Evolutionary conservation across 2,888 invertebrate species (phyloP).

Genomic region (Perithous albicinctus): DNA sequence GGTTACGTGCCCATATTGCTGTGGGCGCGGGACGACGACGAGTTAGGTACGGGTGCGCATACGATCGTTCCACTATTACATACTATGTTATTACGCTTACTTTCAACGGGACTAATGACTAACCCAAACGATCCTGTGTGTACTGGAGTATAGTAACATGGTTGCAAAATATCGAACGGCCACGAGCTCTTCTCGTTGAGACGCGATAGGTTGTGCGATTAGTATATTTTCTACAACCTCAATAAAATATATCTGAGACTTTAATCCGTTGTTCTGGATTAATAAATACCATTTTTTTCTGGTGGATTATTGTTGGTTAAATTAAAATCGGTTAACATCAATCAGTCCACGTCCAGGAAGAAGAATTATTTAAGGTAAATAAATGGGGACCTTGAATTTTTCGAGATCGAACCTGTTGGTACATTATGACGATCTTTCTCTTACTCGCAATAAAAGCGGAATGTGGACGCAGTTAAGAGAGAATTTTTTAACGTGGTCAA

Average conservation of each 20-base stretch:
- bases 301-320: neutral
- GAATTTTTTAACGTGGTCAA: too few species aligned
- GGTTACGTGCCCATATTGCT: neutral
- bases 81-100: constrained; percentile 45
- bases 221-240: neutral
- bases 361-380: neutral
- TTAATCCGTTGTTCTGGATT: neutral
- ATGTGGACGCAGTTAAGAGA: too few species aligned
- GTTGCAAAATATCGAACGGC: constrained; percentile 44
- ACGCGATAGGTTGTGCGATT: constrained; percentile 40
- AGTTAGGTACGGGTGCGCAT: neutral
- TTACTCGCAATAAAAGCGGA: too few species aligned
- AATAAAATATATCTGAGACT: neutral
- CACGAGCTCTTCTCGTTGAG: constrained; percentile 31
- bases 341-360: neutral
- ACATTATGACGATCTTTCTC: too few species aligned
- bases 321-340: neutral
- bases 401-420: too few species aligned
- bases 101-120: constrained; percentile 49
- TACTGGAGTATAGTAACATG: constrained; percentile 21
- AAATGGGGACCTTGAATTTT: neutral
- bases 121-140: constrained; percentile 40
- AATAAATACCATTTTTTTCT: neutral
- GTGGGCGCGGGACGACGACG: constrained; percentile 4
- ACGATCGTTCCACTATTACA: neutral